These are phyloP conservation scores for Hypercompe scribonia DNA, from an alignment of 2,888 invertebrate species.

Conservation along the genomic window DNA sequence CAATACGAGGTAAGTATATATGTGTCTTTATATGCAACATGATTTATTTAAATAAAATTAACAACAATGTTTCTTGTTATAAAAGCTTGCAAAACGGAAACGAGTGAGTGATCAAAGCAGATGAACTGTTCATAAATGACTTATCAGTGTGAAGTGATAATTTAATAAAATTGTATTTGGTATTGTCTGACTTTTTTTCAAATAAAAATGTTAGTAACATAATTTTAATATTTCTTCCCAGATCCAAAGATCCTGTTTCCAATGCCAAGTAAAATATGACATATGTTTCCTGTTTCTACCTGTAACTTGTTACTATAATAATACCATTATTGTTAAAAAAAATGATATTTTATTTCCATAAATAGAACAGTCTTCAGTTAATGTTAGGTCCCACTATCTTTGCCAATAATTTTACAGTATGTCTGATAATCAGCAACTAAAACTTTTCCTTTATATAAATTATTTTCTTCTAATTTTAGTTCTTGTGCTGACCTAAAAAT, in stretches of 20 bases:
- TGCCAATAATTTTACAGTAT: conserved; percentile 78
- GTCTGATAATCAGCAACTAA: conserved; percentile 81
- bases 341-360: conserved; percentile 19
- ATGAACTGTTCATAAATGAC: conserved; percentile 60
- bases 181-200: conserved; percentile 62
- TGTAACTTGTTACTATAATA: conserved; percentile 29
- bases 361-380: not conserved
- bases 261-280: conserved; percentile 53
- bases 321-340: conserved; percentile 15
- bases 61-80: conserved; percentile 74
- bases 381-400: conserved; percentile 27
- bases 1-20: conserved; percentile 59
- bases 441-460: conserved; percentile 78
- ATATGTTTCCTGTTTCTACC: conserved; percentile 25
- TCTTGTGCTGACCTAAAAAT: conserved; percentile 71
- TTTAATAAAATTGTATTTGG: conserved; percentile 64
- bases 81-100: conserved; percentile 84
- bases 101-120: conserved; percentile 75
- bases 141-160: conserved; percentile 72
- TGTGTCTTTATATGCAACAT: conserved; percentile 33
- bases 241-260: conserved; percentile 79
- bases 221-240: conserved; percentile 73
- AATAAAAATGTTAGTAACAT: conserved; percentile 73
- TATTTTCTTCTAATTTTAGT: conserved; percentile 71
- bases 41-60: conserved; percentile 51